Percentiles rank a stretch among this genome's conserved stretches.
Conservation (phyloP, 1,140 invertebrate genomes). For the Brachionus angularis region DNA sequence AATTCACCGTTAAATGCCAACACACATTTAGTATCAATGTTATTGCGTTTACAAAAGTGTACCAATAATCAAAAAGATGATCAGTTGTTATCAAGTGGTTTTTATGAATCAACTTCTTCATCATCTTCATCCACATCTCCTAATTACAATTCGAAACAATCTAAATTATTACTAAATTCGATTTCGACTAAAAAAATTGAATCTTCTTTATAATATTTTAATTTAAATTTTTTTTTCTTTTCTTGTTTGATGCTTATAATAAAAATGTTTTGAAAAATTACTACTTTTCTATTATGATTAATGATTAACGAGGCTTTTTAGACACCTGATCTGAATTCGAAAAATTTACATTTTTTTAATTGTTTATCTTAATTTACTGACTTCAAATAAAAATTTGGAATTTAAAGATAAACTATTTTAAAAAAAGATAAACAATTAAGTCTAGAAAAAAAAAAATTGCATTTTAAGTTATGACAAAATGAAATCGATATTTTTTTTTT, state of each 20-base stretch:
- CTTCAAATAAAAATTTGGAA: too few species aligned
- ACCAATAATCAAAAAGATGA: background rate
- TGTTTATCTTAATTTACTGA: too few species aligned
- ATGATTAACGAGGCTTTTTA: too few species aligned
- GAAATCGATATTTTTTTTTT: too few species aligned
- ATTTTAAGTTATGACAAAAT: too few species aligned
- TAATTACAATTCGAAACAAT: slow-evolving; percentile 27
- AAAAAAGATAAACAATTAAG: too few species aligned
- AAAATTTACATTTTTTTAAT: too few species aligned
- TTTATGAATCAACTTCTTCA: slow-evolving; percentile 37
- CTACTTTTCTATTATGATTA: background rate
- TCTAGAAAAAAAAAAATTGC: too few species aligned
- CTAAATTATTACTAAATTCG: background rate
- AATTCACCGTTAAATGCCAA: background rate
- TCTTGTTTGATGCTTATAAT: background rate
- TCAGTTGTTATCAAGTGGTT: slow-evolving; percentile 32
- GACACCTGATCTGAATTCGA: too few species aligned
- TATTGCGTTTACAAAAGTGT: slow-evolving; percentile 14
- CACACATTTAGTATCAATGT: slow-evolving; percentile 41
- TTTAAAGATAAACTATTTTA: too few species aligned
- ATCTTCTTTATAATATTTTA: slow-evolving; percentile 7
- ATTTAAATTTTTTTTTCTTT: background rate
- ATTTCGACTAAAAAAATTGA: slow-evolving; percentile 28
- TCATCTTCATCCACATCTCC: slow-evolving; percentile 25
- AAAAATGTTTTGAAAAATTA: background rate